A percentile compares a stretch with the other conserved stretches of the same genome.
These are phyloP conservation scores for Ageneiosus marmoratus DNA, from an alignment of 2,113 vertebrate genomes.

Conservation along the genomic window DNA sequence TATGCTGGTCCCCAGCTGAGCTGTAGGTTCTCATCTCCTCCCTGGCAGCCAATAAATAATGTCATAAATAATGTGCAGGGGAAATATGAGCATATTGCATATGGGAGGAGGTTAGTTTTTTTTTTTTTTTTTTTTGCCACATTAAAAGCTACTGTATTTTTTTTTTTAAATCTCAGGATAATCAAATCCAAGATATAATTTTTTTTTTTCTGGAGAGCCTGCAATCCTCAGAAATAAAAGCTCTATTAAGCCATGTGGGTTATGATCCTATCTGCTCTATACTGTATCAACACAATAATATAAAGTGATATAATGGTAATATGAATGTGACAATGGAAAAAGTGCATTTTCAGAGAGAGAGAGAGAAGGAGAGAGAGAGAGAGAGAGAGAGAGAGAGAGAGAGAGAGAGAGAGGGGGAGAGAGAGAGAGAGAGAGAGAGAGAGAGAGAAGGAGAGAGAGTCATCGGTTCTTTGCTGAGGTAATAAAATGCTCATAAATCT, in stretches of 20 bases:
- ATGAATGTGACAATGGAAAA: neutral
- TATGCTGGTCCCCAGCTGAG: slow-evolving; percentile 81
- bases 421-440: slow-evolving; percentile 49
- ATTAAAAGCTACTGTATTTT: slow-evolving; percentile 79
- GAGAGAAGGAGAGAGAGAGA: slow-evolving; percentile 64
- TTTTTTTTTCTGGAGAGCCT: slow-evolving; percentile 56
- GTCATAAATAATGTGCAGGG: slow-evolving; percentile 86
- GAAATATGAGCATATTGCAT: slow-evolving; percentile 88
- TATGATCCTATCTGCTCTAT: neutral
- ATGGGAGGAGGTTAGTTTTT: slow-evolving; percentile 75
- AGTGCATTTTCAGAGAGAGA: slow-evolving; percentile 14
- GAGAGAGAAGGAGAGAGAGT: too few species aligned
- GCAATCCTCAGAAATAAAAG: neutral
- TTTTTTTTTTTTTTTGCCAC: slow-evolving; percentile 87
- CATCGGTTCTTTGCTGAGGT: slow-evolving; percentile 97
- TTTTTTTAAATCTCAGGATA: slow-evolving; percentile 72
- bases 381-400: slow-evolving; percentile 57
- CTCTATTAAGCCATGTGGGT: neutral
- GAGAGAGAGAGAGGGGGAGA: slow-evolving; percentile 71
- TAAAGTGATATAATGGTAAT: neutral
- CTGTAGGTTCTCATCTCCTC: slow-evolving; percentile 72
- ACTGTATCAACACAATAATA: neutral
- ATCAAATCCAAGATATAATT: slow-evolving; percentile 79
- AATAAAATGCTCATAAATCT: slow-evolving; percentile 95
- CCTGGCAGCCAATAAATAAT: slow-evolving; percentile 72